These are phyloP conservation scores for Calonectris borealis DNA, from an alignment of 2,113 vertebrate genomes.

Conservation along the genomic window DNA sequence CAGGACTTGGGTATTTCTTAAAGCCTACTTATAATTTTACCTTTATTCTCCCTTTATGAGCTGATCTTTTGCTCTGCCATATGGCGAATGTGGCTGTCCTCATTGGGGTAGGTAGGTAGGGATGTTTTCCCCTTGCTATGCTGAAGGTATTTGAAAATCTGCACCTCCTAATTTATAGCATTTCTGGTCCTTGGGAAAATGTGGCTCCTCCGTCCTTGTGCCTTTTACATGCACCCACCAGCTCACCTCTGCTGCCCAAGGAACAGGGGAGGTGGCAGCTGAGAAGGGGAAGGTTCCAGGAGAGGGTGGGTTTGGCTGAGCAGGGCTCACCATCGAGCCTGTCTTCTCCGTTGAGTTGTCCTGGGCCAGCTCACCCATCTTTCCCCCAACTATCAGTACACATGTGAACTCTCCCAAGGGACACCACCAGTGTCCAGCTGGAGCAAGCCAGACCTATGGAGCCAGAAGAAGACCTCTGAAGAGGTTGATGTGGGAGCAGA, in stretches of 20 bases:
- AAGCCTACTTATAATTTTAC: neutral
- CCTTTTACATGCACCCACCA: neutral
- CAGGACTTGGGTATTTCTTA: neutral
- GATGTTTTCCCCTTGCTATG: neutral
- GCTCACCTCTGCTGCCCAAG: neutral
- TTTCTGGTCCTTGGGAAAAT: neutral
- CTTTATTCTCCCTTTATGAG: neutral
- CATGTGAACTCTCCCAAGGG: neutral
- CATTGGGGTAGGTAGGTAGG: neutral
- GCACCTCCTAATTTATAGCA: neutral
- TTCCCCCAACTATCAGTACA: neutral
- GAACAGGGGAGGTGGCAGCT: neutral
- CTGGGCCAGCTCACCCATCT: neutral
- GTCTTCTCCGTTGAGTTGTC: rapidly evolving
- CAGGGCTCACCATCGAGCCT: neutral
- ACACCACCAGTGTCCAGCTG: neutral
- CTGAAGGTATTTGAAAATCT: neutral
- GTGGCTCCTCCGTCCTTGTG: neutral
- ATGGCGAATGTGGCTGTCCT: rapidly evolving
- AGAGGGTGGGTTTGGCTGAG: neutral
- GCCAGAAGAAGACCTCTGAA: neutral
- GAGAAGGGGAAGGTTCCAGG: neutral
- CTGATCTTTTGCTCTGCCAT: neutral
- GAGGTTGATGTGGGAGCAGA: neutral
- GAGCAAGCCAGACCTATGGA: neutral